Evolutionary conservation across 2,113 vertebrate species (phyloP).

Genomic region (Brachyistius frenatus): DNA sequence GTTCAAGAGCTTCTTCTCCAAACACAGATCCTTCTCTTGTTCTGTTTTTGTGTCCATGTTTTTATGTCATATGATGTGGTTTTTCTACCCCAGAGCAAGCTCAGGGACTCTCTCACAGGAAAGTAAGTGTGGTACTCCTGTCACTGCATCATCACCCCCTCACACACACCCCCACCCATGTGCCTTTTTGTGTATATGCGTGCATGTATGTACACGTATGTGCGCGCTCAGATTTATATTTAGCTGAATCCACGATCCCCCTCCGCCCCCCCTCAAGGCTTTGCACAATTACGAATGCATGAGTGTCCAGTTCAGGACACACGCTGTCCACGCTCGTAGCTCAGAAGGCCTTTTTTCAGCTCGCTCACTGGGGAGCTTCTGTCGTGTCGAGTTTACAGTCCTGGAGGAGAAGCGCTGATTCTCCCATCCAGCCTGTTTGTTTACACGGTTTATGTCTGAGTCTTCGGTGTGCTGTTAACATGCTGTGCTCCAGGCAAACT

Average conservation of each 20-base stretch:
- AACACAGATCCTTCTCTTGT: constrained; percentile 71
- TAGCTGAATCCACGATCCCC: constrained; percentile 57
- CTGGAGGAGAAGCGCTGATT: not conserved
- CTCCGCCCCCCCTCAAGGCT: constrained; percentile 56
- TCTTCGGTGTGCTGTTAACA: constrained; percentile 18
- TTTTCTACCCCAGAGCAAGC: constrained; percentile 97
- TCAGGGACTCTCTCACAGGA: constrained; percentile 96
- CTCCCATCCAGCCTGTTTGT: not conserved
- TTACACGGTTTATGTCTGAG: not conserved
- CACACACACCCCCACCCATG: constrained; percentile 35
- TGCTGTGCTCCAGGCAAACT: constrained; percentile 4
- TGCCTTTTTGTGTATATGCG: constrained; percentile 65
- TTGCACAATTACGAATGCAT: constrained; percentile 88
- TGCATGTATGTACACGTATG: constrained; percentile 65
- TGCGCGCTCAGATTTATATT: constrained; percentile 46
- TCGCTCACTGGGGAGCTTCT: constrained; percentile 51
- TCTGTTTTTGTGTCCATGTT: constrained; percentile 74
- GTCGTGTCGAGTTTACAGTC: not conserved
- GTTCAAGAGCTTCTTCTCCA: constrained; percentile 63
- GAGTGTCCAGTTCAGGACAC: constrained; percentile 64
- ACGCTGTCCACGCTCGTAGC: constrained; percentile 57
- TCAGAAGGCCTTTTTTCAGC: constrained; percentile 54
- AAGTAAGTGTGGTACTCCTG: constrained; percentile 93
- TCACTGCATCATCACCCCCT: constrained; percentile 66
- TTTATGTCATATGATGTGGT: constrained; percentile 84